Conservation (phyloP, 2,113 vertebrate genomes). For the Nicator chloris region DNA sequence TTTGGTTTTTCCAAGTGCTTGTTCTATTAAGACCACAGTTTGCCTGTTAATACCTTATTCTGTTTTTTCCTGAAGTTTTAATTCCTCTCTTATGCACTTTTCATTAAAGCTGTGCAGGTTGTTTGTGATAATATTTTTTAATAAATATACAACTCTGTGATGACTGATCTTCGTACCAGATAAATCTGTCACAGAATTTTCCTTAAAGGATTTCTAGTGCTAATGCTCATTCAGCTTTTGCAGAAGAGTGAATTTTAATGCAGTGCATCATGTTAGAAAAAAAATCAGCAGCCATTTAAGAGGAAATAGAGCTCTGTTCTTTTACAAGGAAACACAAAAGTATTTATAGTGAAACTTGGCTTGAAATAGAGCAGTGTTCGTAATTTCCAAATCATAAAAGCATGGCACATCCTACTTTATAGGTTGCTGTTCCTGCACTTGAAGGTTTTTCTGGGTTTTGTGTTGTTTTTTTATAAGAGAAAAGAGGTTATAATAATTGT, state of each 20-base stretch:
- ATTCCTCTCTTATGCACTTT: neutral
- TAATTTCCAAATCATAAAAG: neutral
- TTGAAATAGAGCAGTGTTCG: neutral
- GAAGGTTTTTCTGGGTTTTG: neutral
- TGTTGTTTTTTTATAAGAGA: neutral
- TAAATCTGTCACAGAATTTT: neutral
- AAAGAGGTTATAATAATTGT: neutral
- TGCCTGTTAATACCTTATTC: neutral
- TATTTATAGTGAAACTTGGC: conserved; percentile 14
- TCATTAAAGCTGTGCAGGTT: neutral
- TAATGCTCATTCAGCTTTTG: neutral
- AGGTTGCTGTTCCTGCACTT: neutral
- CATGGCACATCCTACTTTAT: neutral
- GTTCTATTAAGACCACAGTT: neutral
- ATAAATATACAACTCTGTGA: neutral
- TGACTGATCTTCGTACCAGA: neutral
- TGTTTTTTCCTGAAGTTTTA: neutral
- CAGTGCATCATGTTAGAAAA: neutral
- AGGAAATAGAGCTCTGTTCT: neutral
- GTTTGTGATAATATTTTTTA: neutral
- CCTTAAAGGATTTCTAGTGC: neutral
- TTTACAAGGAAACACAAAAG: neutral
- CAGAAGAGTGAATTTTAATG: neutral
- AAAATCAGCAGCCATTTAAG: neutral
- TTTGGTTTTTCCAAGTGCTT: neutral